Conservation (phyloP, 1,140 invertebrate species). For the Pollicipes pollicipes region DNA sequence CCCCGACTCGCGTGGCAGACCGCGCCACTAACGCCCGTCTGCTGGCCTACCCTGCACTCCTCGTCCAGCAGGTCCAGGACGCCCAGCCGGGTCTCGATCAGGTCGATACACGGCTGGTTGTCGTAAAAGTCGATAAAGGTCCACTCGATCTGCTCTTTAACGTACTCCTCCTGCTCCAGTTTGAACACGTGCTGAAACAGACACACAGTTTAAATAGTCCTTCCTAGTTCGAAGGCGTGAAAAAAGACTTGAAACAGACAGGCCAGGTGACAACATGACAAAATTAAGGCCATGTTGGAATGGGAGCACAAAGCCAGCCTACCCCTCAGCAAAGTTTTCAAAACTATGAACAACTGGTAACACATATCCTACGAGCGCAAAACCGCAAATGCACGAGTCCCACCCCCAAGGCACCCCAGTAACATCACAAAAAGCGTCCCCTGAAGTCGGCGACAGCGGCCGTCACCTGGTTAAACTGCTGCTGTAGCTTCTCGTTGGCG, state of each 20-base stretch:
- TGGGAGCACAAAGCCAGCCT: too few species aligned
- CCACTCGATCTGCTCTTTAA: conserved; percentile 93
- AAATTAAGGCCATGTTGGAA: too few species aligned
- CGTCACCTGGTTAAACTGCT: conserved; percentile 90
- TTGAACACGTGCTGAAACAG: conserved; percentile 82
- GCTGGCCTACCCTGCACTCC: conserved; percentile 69
- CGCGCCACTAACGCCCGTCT: conserved; percentile 10
- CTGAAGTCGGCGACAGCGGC: conserved; percentile 13
- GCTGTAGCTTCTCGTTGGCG: conserved; percentile 96
- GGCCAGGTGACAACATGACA: too few species aligned
- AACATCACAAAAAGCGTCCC: too few species aligned
- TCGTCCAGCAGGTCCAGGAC: conserved; percentile 91
- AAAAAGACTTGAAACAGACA: too few species aligned
- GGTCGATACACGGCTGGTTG: conserved; percentile 95
- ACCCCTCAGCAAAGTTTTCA: too few species aligned
- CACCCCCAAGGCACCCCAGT: too few species aligned
- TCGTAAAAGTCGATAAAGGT: conserved; percentile 98
- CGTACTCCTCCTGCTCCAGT: conserved; percentile 93
- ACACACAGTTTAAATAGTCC: conserved; percentile 11
- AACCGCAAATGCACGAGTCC: too few species aligned
- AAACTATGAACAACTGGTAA: too few species aligned
- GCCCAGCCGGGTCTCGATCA: conserved; percentile 90
- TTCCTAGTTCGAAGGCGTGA: too few species aligned
- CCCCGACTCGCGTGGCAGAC: neutral
- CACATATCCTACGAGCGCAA: too few species aligned